These are phyloP conservation scores for Stegodyphus dumicola DNA, from an alignment of 1,140 invertebrate species.

Conservation along the genomic window DNA sequence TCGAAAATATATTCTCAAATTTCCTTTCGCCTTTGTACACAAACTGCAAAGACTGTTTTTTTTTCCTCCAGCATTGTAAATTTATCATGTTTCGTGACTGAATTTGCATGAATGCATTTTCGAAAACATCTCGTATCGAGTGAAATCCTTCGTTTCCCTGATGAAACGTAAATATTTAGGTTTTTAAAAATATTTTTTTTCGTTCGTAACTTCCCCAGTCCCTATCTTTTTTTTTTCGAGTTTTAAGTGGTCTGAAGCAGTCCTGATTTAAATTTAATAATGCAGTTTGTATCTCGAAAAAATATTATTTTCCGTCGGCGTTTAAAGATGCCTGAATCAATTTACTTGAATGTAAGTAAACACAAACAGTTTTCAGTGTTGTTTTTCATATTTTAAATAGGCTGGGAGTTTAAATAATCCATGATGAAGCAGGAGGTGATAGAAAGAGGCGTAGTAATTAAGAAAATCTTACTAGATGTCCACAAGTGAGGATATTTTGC, in stretches of 20 bases:
- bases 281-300: background rate
- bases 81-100: conserved; percentile 32
- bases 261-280: conserved; percentile 31
- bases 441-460: too few relatives aligned
- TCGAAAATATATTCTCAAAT: too few relatives aligned
- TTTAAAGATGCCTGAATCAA: too few relatives aligned
- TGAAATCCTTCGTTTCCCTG: conserved; percentile 16
- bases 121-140: conserved; percentile 9
- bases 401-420: too few relatives aligned
- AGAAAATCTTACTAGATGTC: too few relatives aligned
- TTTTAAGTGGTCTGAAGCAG: conserved; percentile 16
- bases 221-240: background rate
- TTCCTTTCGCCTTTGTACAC: too few relatives aligned
- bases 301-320: background rate
- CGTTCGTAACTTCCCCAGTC: background rate
- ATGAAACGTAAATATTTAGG: conserved; percentile 50
- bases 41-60: background rate
- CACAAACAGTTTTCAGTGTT: too few relatives aligned
- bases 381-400: too few relatives aligned
- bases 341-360: too few relatives aligned
- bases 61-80: conserved; percentile 3
- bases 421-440: too few relatives aligned
- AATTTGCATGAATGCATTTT: conserved; percentile 52
- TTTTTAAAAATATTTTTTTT: background rate
- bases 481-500: too few relatives aligned